A percentile compares a stretch with the other conserved stretches of the same genome.
Evolutionary conservation across 2,888 invertebrate genomes (phyloP).

Genomic region (Siphlonurus alternatus): DNA sequence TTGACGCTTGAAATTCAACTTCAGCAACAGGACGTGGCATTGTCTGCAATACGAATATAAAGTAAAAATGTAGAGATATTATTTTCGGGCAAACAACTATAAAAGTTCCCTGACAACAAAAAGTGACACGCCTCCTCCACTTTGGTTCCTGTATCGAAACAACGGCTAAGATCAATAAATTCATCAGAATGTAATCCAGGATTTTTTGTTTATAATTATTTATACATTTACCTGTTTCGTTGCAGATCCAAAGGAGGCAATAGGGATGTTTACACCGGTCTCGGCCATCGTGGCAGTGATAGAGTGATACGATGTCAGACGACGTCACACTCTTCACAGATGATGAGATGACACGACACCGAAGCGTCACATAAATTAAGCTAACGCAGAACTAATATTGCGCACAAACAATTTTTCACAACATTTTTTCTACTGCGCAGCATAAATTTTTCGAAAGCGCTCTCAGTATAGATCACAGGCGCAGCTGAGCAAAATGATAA

Average conservation of each 20-base stretch:
- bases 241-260: neutral
- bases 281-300: slow-evolving; percentile 17
- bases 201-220: too few relatives aligned
- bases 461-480: too few relatives aligned
- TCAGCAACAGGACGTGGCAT: slow-evolving; percentile 18
- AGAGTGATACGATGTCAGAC: too few relatives aligned
- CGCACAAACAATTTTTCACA: neutral
- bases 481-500: slow-evolving; percentile 1
- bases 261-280: slow-evolving; percentile 13
- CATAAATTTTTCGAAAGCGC: neutral
- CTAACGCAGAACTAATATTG: neutral
- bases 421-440: neutral
- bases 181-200: too few relatives aligned
- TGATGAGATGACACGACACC: neutral
- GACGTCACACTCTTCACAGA: neutral
- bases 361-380: neutral
- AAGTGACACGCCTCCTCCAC: too few relatives aligned
- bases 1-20: slow-evolving; percentile 53
- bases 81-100: too few relatives aligned
- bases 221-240: neutral
- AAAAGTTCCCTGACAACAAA: too few relatives aligned
- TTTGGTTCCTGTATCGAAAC: too few relatives aligned
- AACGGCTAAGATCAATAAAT: too few relatives aligned
- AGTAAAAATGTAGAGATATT: neutral
- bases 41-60: neutral